Base-by-base conservation (phyloP, 2,888 invertebrate species). In the Eledone cirrhosa region DNA sequence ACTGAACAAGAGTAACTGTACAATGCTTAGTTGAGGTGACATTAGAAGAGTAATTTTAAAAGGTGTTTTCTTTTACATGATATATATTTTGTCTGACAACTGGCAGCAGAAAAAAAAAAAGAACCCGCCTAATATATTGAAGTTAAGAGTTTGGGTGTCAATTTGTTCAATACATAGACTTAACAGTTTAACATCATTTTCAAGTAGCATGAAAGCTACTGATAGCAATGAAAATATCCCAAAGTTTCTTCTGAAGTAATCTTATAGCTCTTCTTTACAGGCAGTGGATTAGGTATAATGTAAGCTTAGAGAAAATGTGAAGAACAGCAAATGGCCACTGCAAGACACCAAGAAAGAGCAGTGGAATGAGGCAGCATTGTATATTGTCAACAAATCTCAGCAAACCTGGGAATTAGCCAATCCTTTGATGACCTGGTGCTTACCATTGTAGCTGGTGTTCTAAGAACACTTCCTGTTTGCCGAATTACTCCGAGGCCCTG, bases 401-500 rank as follows among this genome's bases (percentile, higher is more conserved):
- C 76, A 76, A 76, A 76, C 76, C 76, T 76, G 76, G 76, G 76
- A 76, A 76, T 76, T 76, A 76, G 76, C 76, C 76, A 76, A 76
- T 76, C 76, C 76, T 76, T 76, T 76, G 48, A 76, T 72, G 72
- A 76, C 76, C 76, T 76, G 76, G 76, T 76, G 76, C 76, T 76
- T 76, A 76, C 76, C 76, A 76, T 76, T 76, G 76, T 76, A 76
- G 76, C 76, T 76, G 76, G 76, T 76, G 76, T 76, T 76, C 76
- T 76, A 76, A 76, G 76, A 76, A 76, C 76, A 76, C 76, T 76
- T 74, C 87, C 87, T 48, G 88, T 87, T 80, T 89, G 89, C 67
- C 88, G 83, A 24, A 89, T 87, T 24, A 89, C 87, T 53, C 88
- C 88, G 82, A 89, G 85, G 78, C 83, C 85, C 63, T 95, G 94